These are phyloP conservation scores for Lamellibrachia columna DNA, from an alignment of 2,888 invertebrate genomes.

Conservation along the genomic window DNA sequence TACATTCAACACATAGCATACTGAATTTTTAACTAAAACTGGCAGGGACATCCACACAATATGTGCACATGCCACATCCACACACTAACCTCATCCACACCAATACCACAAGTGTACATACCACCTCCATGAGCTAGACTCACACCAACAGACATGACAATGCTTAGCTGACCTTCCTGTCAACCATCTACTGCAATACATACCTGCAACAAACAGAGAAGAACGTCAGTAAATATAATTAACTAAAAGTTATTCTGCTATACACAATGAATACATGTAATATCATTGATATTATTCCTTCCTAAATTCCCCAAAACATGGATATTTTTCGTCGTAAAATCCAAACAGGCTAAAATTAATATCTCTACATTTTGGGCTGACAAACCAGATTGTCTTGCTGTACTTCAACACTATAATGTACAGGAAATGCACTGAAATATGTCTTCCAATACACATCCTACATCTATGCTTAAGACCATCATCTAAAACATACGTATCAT, in stretches of 20 bases:
- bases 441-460: not conserved
- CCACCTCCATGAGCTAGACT: not conserved
- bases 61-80: not conserved
- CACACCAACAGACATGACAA: not conserved
- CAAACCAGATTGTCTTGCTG: not conserved
- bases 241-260: not conserved
- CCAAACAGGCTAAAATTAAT: not conserved
- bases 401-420: not conserved
- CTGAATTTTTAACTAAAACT: not conserved
- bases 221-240: not conserved
- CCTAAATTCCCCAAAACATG: not conserved
- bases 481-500: not conserved
- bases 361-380: not conserved
- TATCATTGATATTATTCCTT: not conserved
- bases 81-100: not conserved
- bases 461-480: not conserved
- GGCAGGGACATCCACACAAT: not conserved
- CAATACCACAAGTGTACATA: not conserved
- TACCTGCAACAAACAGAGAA: not conserved
- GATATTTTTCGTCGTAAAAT: not conserved
- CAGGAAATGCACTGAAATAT: not conserved
- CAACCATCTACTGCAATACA: constrained; percentile 4
- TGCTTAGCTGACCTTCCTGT: not conserved
- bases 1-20: not conserved
- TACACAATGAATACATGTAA: not conserved